Evolutionary conservation across 2,888 invertebrate genomes (phyloP), one percentile per base, ranked within the genome.

Genomic region (Cephus pygmeus): DNA sequence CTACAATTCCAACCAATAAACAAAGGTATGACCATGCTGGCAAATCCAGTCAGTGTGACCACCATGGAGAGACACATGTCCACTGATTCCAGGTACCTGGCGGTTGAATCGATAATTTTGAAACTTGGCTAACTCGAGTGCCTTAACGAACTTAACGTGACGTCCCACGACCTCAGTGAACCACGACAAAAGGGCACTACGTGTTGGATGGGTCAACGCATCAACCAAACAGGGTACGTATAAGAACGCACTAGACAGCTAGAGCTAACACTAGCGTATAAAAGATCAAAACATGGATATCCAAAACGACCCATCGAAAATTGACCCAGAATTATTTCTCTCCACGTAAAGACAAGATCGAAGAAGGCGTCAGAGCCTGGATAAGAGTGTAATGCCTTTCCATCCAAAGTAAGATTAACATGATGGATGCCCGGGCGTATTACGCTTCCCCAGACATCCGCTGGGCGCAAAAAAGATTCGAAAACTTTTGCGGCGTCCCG

Each of bases 361-460:
- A 56, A 56, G 56, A 56, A 56, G 56, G 56, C 56, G 56, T 15
- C 56, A 56, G 56, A 56, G 56, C 23, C 34, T 34, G 71, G 15
- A 31, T 71, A 71, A 71, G 71, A 71, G 71, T 34, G 71, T 71
- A 71, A 71, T 71, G 71, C 23, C 71, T 34, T 34, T 71, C 12
- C 71, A 23, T 12, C 71, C 33, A 12, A 33, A 12, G 33, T 12
- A 34, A 71, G 71, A 71, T 71, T 34, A 71, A 71, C 71, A 71
- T 34, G 71, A 71, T 34, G 71, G 33, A 71, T 71, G 71, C 34
- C 71, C 71, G 33, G 71, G 71, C 71, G 71, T 71, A 71, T 71
- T 34, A 34, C 33, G 71, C 56, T 56, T 71, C 31, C 31, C 33
- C 71, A 34, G 33, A 71, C 34, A 71, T 71, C 31, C 71, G 71